Evolutionary conservation across 2,797 vertebrate species (phyloP), one percentile per base, ranked within the genome.

Genomic region (Molossus alvarezi): DNA sequence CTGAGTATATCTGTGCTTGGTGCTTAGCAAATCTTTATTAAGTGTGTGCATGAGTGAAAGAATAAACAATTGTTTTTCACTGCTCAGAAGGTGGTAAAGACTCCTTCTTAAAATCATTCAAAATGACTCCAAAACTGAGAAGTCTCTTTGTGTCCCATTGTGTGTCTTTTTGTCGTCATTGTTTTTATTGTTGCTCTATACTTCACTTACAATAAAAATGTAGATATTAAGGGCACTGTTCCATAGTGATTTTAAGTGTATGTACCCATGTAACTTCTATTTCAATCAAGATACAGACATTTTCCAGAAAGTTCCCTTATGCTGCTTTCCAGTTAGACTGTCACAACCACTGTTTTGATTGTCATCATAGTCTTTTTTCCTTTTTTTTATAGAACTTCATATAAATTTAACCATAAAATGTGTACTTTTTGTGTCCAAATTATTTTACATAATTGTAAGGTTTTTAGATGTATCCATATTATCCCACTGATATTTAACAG

Each of bases 11-110:
- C 57, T 81, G 25, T 95, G 53, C 23, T 92, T 96, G 69, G 25
- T 95, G 53, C 23, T 92, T 96, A 69, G 9, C 64, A 77, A 76
- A 41, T 57, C 37, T 48, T 81, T 85, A 60, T 60, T 91, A 88
- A 37, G 12, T 94, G 15, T 27, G 58, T 73, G 6, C 37, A n/a
- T 57, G 73, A 90, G 37, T 62, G 17, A 84, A 84, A 79, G 23
- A 72, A 41, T 76, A 18, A 88, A 65, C 0, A 65, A 58, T 69
- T 89, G 13, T 1, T 69, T 95, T 86, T 90, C 17, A 64, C 48
- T 75, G 9, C 6, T 0, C n/a, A 88, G 20, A 92, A 82, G 55
- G 57, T 57, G 14, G 4, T 86, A 48, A 80, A 60, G 9, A 20
- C 12, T 69, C 17, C 45, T 69, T 76, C 37, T 84, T 85, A 76